Base-by-base conservation (phyloP, 2,888 invertebrate genomes). In the Tanypteryx hageni region DNA sequence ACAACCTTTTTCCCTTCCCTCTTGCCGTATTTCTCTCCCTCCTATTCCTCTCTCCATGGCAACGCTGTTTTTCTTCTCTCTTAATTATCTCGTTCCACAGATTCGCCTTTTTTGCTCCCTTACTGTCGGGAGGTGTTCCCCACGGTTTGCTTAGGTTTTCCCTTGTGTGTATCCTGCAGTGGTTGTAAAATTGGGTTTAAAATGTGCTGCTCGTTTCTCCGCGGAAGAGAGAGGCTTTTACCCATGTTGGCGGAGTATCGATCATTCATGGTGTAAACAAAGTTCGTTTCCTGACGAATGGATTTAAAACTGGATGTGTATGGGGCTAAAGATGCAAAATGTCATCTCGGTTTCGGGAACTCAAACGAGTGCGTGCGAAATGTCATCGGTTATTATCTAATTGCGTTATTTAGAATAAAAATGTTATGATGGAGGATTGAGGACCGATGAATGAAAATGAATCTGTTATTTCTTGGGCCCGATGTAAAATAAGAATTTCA, bases 111-210 rank as follows among this genome's bases (percentile, higher is more conserved):
- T 76, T 22, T 27, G 27, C 76, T 22, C 27, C 27, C 76, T 76
- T 27, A 27, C 27, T 76, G 76, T 4, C 22, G 76, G 76, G 22
- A 76, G 76, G 22, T 10, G 22, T 27, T 76, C 76, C 76, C 76
- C 76, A 76, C 76, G 76, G 76, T 76, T 76, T 76, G 76, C 76
- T 76, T 76, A 76, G 76, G 76, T 27, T 27, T 27, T 76, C 76
- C 76, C 76, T 10, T 13, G 76, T 76, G 76, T 27, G 76, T 76
- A 27, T 27, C 22, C 76, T 18, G 76, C 76, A 22, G 76, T 76
- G 76, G 76, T 76, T 76, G 76, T 76, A 76, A 76, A 76, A 76
- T 76, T 76, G 76, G 76, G 76, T 76, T 76, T 76, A 76, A 76
- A 76, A 76, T 76, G 76, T 76, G 76, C 22, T 76, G 22, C 76